These are phyloP conservation scores for Himalopsyche japonica DNA, from an alignment of 2,888 invertebrate species.

Conservation along the genomic window DNA sequence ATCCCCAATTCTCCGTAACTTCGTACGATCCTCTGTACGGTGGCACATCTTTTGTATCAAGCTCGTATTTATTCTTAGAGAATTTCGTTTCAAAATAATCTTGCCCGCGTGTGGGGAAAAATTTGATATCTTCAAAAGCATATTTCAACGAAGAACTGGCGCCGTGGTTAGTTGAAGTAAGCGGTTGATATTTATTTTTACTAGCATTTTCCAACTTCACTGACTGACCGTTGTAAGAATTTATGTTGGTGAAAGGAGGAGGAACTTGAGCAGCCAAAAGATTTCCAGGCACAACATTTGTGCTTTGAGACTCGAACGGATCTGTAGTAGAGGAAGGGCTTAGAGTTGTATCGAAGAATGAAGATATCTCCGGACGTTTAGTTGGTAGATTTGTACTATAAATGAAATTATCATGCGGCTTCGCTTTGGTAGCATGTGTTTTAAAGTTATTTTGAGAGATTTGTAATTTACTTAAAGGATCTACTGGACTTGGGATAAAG, in stretches of 20 bases:
- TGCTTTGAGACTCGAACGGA: slow-evolving; percentile 37
- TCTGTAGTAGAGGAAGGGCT: slow-evolving; percentile 23
- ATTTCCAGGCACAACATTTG: slow-evolving; percentile 44
- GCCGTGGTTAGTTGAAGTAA: slow-evolving; percentile 35
- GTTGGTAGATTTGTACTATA: slow-evolving; percentile 30
- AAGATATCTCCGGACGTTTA: slow-evolving; percentile 29
- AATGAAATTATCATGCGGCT: slow-evolving; percentile 8
- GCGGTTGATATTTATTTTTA: slow-evolving; percentile 30
- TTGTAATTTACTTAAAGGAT: slow-evolving; percentile 51
- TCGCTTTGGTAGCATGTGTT: slow-evolving; percentile 15
- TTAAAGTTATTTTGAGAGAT: slow-evolving; percentile 17
- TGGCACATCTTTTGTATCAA: background rate
- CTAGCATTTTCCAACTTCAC: slow-evolving; percentile 12
- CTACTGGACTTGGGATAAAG: slow-evolving; percentile 57
- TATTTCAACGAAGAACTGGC: slow-evolving; percentile 44
- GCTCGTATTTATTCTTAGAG: slow-evolving; percentile 40
- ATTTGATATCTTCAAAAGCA: slow-evolving; percentile 49
- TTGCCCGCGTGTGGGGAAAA: slow-evolving; percentile 43
- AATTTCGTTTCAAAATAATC: slow-evolving; percentile 32
- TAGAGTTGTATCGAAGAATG: slow-evolving; percentile 36
- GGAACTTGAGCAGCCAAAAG: slow-evolving; percentile 45
- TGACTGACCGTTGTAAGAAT: slow-evolving; percentile 10
- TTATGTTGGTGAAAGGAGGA: slow-evolving; percentile 47
- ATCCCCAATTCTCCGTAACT: slow-evolving; percentile 53
- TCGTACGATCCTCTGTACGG: slow-evolving; percentile 51